Evolutionary conservation across 2,888 invertebrate genomes (phyloP), one percentile per base, ranked within the genome.

Genomic region (Scrobipalpa atriplicella): DNA sequence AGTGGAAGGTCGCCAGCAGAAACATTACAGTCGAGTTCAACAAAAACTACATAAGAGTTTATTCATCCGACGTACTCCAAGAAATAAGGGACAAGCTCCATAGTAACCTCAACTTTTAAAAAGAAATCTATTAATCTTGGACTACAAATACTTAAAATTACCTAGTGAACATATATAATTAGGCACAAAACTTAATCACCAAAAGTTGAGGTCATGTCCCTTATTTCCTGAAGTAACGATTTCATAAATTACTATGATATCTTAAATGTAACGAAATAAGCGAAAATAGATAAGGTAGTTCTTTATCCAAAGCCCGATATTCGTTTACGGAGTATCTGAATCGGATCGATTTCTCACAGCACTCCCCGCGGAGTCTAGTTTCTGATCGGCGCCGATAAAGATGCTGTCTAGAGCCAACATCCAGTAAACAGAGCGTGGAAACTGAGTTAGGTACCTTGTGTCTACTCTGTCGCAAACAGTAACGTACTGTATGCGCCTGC

Each of bases 401-500:
- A 89, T 85, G 85, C 82, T 85, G 89, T 89, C 90, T 90, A 87
- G 90, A 91, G 92, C 89, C 92, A 92, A 92, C 90, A 92, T 90
- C 92, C 92, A 92, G 80, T 90, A 90, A 92, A 91, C 90, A 92
- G 92, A 92, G 91, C 92, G 92, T 92, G 91, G 90, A 90, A 92
- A 89, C 91, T 90, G 90, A 88, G 81, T 80, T 77, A 83, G 84
- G 47, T 66, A 66, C 62, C 81, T 84, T 84, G 88, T 83, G 62
- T 43, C 38, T 84, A 81, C 84, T 79, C 79, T 79, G 80, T 72
- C 73, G 72, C 78, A 78, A 73, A 75, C 78, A 76, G 85, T 78
- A 81, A 75, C 79, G 76, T 74, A 75, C 80, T 83, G 75, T 85
- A 77, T 74, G 62, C 51, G 52, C 74, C 74, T n/a, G 70, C 72